A percentile compares a stretch with the other conserved stretches of the same genome.
These are phyloP conservation scores for Megaceryle torquata DNA, from an alignment of 2,113 vertebrate genomes.

Conservation along the genomic window DNA sequence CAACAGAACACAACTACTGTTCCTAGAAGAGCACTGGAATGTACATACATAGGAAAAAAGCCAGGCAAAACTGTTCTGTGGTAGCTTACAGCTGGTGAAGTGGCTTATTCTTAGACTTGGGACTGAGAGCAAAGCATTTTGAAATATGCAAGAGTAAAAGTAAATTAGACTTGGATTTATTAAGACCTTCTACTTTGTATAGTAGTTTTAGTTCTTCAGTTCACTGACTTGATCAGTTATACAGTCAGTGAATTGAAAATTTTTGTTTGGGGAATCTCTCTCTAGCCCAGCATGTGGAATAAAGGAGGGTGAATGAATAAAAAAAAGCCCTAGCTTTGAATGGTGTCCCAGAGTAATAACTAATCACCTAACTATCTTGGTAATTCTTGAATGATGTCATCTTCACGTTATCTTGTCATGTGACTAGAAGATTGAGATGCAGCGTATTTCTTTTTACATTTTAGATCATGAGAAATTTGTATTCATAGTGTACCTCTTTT, in stretches of 20 bases:
- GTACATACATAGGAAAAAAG: neutral
- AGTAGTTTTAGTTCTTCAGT: neutral
- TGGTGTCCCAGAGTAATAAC: neutral
- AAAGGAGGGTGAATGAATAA: neutral
- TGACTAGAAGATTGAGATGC: neutral
- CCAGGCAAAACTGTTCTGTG: neutral
- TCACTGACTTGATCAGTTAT: neutral
- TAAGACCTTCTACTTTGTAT: neutral
- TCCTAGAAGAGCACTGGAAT: neutral
- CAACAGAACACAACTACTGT: neutral
- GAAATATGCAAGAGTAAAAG: neutral
- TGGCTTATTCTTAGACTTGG: neutral
- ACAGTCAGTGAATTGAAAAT: neutral
- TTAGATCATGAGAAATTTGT: neutral
- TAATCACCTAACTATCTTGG: neutral
- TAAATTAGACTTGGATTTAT: neutral
- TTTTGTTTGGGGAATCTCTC: slow-evolving; percentile 12
- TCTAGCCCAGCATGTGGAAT: neutral
- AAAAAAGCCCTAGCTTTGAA: neutral
- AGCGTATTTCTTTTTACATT: neutral
- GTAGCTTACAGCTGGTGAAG: neutral
- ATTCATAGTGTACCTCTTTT: neutral
- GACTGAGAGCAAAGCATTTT: neutral
- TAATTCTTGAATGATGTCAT: slow-evolving; percentile 4
- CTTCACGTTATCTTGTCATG: neutral